Percentiles rank a stretch among this genome's conserved stretches.
Conservation (phyloP, 2,888 invertebrate species). For the Hesperia comma region DNA sequence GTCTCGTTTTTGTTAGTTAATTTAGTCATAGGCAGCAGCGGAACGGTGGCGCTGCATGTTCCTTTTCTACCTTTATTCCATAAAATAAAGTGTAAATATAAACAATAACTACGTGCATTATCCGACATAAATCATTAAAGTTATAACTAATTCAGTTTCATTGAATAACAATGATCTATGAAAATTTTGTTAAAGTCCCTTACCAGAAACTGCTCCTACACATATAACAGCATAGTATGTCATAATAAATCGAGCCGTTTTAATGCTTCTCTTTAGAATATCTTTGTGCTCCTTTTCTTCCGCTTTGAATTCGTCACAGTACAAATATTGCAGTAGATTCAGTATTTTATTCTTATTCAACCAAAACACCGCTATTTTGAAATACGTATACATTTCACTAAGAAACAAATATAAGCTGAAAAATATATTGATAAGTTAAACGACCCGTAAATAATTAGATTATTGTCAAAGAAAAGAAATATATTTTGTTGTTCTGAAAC, state of each 20-base stretch:
- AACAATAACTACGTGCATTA: no score
- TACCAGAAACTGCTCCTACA: conserved; percentile 77
- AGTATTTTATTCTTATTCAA: conserved; percentile 70
- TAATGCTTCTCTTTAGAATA: conserved; percentile 69
- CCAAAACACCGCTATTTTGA: conserved; percentile 77
- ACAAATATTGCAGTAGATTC: conserved; percentile 65
- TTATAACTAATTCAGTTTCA: no score
- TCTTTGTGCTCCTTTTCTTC: conserved; percentile 67
- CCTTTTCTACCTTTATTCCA: no score
- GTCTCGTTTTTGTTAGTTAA: no score
- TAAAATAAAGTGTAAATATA: no score
- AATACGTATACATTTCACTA: conserved; percentile 80
- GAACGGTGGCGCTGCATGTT: no score
- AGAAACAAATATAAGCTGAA: conserved; percentile 76
- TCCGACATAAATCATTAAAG: no score
- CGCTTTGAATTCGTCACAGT: conserved; percentile 71
- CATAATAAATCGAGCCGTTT: conserved; percentile 72
- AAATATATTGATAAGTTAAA: conserved; percentile 22
- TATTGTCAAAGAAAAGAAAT: conserved; percentile 30
- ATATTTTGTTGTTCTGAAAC: conserved; percentile 20
- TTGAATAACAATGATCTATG: no score
- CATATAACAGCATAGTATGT: conserved; percentile 75
- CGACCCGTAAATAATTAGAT: conserved; percentile 4
- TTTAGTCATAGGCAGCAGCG: no score
- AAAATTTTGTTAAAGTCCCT: conserved; percentile 20